phyloP scores from a whole-genome alignment of 2,113 vertebrate genomes.

The Myiagra hebetior region DNA sequence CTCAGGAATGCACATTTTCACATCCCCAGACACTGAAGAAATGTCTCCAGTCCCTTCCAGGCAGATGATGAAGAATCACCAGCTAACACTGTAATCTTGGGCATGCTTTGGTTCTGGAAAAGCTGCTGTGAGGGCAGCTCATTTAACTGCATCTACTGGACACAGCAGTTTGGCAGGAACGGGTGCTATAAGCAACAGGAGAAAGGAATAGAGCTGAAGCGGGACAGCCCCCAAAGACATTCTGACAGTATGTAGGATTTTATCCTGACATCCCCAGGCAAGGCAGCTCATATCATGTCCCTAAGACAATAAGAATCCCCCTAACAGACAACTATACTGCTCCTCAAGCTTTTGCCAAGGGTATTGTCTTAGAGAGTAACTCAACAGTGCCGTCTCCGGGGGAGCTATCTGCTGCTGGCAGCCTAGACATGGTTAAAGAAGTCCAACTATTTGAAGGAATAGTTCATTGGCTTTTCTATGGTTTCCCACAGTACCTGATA shows the following conservation, averaged over 20 bases:
- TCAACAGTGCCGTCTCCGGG: background rate
- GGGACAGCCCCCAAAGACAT: background rate
- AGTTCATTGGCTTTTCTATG: background rate
- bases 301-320: background rate
- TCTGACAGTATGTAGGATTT: background rate
- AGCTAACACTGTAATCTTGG: rapidly evolving
- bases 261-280: background rate
- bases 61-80: background rate
- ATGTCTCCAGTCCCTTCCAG: background rate
- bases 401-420: background rate
- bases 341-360: background rate
- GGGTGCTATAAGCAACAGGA: background rate
- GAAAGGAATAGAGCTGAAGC: background rate
- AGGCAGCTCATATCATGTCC: background rate
- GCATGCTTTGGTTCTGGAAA: background rate
- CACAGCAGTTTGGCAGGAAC: background rate
- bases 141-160: background rate
- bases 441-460: background rate
- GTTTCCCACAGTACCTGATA: background rate
- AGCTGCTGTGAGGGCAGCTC: background rate
- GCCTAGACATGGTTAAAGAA: background rate
- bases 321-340: background rate
- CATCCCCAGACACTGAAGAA: background rate
- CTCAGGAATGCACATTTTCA: background rate
- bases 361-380: background rate